These are phyloP conservation scores for Phoronis australis DNA, from an alignment of 2,888 invertebrate species.

Conservation along the genomic window DNA sequence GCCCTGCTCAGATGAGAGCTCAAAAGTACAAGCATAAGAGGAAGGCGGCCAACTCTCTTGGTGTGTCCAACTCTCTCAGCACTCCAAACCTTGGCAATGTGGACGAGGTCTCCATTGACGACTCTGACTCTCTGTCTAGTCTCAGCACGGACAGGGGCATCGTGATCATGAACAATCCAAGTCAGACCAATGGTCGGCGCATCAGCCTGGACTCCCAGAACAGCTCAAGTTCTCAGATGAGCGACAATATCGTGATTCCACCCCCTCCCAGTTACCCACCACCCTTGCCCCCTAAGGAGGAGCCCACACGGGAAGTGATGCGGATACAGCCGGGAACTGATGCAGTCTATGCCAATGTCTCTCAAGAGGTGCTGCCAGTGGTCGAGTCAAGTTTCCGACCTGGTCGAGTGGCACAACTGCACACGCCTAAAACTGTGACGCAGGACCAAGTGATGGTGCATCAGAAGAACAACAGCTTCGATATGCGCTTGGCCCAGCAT, in stretches of 20 bases:
- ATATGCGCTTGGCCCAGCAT: neutral
- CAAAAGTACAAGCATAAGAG: slow-evolving; percentile 30
- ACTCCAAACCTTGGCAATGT: slow-evolving; percentile 27
- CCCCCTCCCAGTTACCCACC: slow-evolving; percentile 27
- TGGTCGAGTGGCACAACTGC: slow-evolving; percentile 75
- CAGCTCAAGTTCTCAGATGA: slow-evolving; percentile 23
- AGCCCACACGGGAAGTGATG: slow-evolving; percentile 24
- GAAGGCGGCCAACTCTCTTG: too few relatives aligned
- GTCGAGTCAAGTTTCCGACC: slow-evolving; percentile 78
- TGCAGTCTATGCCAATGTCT: slow-evolving; percentile 44
- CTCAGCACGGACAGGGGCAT: neutral
- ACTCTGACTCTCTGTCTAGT: neutral
- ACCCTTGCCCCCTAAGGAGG: slow-evolving; percentile 21
- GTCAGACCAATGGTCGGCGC: too few relatives aligned
- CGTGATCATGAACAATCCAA: neutral
- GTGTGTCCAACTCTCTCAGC: slow-evolving; percentile 33
- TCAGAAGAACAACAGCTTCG: neutral
- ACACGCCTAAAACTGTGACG: slow-evolving; percentile 65
- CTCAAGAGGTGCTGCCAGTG: slow-evolving; percentile 1
- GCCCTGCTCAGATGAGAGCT: slow-evolving; percentile 29
- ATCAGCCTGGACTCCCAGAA: slow-evolving; percentile 6
- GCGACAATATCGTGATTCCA: slow-evolving; percentile 18
- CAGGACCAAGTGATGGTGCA: neutral
- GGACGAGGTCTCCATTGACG: slow-evolving; percentile 2
- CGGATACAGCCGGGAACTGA: slow-evolving; percentile 21